These are phyloP conservation scores for Balearica regulorum DNA, from an alignment of 2,797 vertebrate species.

Conservation along the genomic window DNA sequence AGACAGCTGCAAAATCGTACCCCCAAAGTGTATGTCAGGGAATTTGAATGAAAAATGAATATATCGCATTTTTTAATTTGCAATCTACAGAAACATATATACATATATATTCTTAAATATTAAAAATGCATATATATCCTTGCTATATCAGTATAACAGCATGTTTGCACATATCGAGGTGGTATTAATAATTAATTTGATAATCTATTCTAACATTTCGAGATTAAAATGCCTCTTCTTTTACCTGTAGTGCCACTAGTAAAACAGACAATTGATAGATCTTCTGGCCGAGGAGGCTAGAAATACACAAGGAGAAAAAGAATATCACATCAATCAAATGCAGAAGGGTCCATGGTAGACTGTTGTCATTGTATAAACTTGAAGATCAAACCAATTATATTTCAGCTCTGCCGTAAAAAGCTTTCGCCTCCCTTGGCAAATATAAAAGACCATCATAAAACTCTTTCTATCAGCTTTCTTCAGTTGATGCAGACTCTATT, in stretches of 20 bases:
- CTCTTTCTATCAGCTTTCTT: neutral
- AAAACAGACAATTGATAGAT: slow-evolving; percentile 83
- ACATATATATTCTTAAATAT: neutral
- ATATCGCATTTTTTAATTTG: neutral
- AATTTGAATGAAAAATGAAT: neutral
- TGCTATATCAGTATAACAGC: neutral
- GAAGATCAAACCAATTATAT: neutral
- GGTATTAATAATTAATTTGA: neutral
- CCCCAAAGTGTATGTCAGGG: neutral
- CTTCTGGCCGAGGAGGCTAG: slow-evolving; percentile 78
- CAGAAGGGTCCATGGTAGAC: neutral
- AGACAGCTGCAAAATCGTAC: neutral
- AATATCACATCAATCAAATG: neutral
- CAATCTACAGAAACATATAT: neutral
- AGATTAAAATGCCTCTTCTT: neutral
- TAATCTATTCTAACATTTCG: neutral
- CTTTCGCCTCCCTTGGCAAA: neutral
- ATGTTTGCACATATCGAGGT: neutral
- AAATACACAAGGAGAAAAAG: neutral
- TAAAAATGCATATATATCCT: neutral
- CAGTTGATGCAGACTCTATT: neutral
- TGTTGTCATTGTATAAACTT: neutral
- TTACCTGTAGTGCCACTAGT: slow-evolving; percentile 84
- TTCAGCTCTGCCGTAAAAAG: neutral
- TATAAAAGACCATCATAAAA: neutral